Base-by-base conservation (phyloP, 1,140 invertebrate species). In the Drosophila orosa region DNA sequence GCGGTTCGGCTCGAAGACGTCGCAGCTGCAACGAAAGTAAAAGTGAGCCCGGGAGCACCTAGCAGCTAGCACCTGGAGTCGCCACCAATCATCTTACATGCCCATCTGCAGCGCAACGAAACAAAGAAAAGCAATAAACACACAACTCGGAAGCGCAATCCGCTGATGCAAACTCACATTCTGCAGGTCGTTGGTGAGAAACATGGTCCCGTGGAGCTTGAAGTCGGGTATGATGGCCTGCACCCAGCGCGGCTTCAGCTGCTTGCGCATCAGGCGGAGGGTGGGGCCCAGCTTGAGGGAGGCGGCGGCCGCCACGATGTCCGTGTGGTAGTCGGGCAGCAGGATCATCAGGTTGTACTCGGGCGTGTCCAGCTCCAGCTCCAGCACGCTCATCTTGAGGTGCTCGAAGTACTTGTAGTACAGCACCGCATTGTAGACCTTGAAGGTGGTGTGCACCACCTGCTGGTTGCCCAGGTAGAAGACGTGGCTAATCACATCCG, bases 211-310 rank as follows among this genome's bases (percentile, higher is more conserved):
- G 63, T 95, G 94, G 2, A 97, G 92, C 89, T 94, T 95, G 86
- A 97, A 97, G 72, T 95, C 95, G 0, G 96, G 96, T 67, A 97
- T 95, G 7, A 94, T 94, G 1, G 95, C 95, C 71, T 94, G 94
- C 5, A 97, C 95, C 91, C 95, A 94, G 15, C 94, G 94, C 1
- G 94, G 94, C 55, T 94, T 94, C 31, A 97, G 92, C 61, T 94
- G 93, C 13, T 93, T 93, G 55, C 96, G 93, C 47, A 97, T 94
- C 48, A 95, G 91, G 5, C 95, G 94, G 24, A 96, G 92, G 58
- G 93, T 94, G 62, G 92, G 91, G 17, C 93, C 92, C 74, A 84
- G 80, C 58, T 92, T 93, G 4, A 92, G 80, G 1, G 92, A 79
- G 15, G 89, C 78, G 4, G 85, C 81, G 0, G 92, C 80, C 0